Conservation (phyloP, 2,888 invertebrate species). For the Osedax fenrisi region DNA sequence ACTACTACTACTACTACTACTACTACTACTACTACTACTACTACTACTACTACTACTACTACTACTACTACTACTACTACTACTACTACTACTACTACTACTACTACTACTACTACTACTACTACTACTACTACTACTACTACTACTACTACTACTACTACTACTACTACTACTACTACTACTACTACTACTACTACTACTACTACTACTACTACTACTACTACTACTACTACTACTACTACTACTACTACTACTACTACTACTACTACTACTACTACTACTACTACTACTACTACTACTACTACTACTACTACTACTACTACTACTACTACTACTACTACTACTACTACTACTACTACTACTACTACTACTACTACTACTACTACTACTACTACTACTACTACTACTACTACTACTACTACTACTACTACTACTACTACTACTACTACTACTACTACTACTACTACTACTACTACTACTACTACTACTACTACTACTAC, state of each 20-base stretch:
- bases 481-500: neutral
- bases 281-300: neutral
- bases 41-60: conserved; percentile 17
- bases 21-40: conserved; percentile 16
- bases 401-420: neutral
- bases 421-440: neutral
- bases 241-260: conserved; percentile 50
- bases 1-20: too few relatives aligned
- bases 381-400: neutral
- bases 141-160: conserved; percentile 17
- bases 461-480: neutral
- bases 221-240: conserved; percentile 13
- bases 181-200: conserved; percentile 20
- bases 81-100: conserved; percentile 20
- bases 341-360: neutral
- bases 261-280: conserved; percentile 28
- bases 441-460: neutral
- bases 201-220: conserved; percentile 17
- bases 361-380: neutral
- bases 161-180: conserved; percentile 18
- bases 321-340: neutral
- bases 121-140: conserved; percentile 19
- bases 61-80: conserved; percentile 16
- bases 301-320: conserved; percentile 50
- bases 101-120: conserved; percentile 17